A percentile compares a stretch with the other conserved stretches of the same genome.
Evolutionary conservation across 2,113 vertebrate species (phyloP).

Genomic region (Tamias sibiricus): DNA sequence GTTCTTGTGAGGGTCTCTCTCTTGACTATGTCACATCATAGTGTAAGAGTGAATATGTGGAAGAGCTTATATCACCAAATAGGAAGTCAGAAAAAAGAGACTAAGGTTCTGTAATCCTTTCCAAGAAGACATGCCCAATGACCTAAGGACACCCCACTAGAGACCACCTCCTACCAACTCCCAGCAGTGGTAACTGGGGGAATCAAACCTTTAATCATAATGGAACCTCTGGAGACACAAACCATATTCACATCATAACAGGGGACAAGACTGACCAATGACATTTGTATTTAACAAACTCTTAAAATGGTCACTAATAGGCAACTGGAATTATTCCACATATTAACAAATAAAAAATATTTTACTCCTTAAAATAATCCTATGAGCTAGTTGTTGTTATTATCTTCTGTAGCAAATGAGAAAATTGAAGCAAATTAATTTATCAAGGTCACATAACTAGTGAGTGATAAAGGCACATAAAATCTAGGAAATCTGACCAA

Average conservation of each 20-base stretch:
- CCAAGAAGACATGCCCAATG: not conserved
- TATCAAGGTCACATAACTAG: not conserved
- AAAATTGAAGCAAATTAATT: conserved; percentile 17
- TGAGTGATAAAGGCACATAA: not conserved
- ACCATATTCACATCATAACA: not conserved
- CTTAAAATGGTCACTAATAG: not conserved
- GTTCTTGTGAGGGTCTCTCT: not conserved
- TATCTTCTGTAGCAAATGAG: not conserved
- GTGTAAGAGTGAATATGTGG: not conserved
- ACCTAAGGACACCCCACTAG: not conserved
- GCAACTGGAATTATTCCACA: not conserved
- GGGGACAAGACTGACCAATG: not conserved
- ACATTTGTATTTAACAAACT: conserved; percentile 7
- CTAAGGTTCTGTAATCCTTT: not conserved
- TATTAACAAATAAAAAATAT: not conserved
- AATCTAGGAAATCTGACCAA: conserved; percentile 23
- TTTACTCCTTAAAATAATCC: not conserved
- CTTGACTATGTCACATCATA: not conserved
- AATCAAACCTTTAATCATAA: not conserved
- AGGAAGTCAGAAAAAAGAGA: not conserved
- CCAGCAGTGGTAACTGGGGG: not conserved
- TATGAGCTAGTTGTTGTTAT: not conserved
- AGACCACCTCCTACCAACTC: not conserved
- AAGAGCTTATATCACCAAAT: not conserved
- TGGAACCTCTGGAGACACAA: not conserved